Evolutionary conservation across 2,888 invertebrate species (phyloP), one percentile per base, ranked within the genome.

Genomic region (Cerastis rubricosa): DNA sequence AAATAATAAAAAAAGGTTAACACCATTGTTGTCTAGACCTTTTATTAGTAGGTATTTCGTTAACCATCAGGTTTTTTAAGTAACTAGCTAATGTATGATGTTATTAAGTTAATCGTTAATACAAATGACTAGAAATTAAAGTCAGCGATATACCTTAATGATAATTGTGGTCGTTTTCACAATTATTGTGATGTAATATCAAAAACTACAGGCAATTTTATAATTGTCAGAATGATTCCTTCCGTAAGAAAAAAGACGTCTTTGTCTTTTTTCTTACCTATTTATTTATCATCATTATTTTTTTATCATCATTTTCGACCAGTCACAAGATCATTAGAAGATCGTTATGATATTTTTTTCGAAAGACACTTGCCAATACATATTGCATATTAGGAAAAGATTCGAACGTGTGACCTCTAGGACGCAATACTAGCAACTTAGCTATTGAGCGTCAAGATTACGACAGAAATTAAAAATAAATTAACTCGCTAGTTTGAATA

Each of bases 51-150:
- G 17, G 17, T 59, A 82, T 54, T 84, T 74, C 17, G 49, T 65
- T 84, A 85, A 65, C 85, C 79, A 78, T 81, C 81, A 74, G 12
- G 25, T 65, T 72, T 75, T 80, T 65, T 64, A 66, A 64, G 57
- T 14, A 70, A 25, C 77, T 77, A 76, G 69, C 11, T 81, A 82
- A 87, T 85, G 25, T 74, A 45, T 68, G 2, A 35, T 57, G 64
- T 47, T 59, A 76, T 40, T 17, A 66, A 35, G 61, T 81, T 82
- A 79, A 78, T 85, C 66, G 75, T 84, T 76, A 78, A 74, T 19
- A 68, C 70, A 83, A 85, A 87, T 89, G 49, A 51, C 83, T 29
- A 63, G 74, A 63, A 66, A 75, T 88, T 85, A 84, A 54, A 74
- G 73, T 47, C 51, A 22, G 22, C 71, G 51, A 73, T 66, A 73